These are phyloP conservation scores for Crocodylus rhombifer DNA, from an alignment of 2,797 vertebrate genomes.

Conservation along the genomic window DNA sequence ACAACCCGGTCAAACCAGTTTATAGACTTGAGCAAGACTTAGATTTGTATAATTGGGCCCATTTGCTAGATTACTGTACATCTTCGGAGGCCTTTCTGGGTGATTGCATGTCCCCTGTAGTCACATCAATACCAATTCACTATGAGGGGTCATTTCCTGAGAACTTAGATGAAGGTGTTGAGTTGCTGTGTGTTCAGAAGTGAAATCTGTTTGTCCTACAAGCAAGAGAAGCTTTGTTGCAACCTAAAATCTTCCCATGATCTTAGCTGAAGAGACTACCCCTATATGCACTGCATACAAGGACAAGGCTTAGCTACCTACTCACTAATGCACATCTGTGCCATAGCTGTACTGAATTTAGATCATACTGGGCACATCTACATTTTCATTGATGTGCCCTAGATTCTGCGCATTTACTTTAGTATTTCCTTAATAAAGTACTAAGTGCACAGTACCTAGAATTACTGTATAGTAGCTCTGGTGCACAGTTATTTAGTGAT, in stretches of 20 bases:
- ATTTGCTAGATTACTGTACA: background rate
- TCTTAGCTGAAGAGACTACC: background rate
- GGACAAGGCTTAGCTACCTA: background rate
- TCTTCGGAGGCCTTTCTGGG: background rate
- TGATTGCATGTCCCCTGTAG: background rate
- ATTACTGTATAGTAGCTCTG: no score
- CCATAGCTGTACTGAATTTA: background rate
- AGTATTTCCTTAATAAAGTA: no score
- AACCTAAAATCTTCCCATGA: background rate
- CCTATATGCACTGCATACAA: background rate
- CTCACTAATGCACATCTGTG: background rate
- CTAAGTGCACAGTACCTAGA: no score
- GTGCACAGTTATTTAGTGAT: no score
- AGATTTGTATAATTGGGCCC: background rate
- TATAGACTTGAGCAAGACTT: background rate
- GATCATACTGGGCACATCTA: background rate
- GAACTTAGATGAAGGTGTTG: background rate
- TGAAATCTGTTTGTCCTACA: background rate
- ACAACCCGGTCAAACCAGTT: background rate
- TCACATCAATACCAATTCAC: background rate
- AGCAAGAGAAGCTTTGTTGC: background rate
- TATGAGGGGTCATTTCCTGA: background rate
- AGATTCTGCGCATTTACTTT: no score
- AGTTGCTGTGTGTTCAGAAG: background rate
- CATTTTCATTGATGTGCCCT: no score